phyloP scores from a whole-genome alignment of 2,888 invertebrate species.

The Sminthurinus aureus region DNA sequence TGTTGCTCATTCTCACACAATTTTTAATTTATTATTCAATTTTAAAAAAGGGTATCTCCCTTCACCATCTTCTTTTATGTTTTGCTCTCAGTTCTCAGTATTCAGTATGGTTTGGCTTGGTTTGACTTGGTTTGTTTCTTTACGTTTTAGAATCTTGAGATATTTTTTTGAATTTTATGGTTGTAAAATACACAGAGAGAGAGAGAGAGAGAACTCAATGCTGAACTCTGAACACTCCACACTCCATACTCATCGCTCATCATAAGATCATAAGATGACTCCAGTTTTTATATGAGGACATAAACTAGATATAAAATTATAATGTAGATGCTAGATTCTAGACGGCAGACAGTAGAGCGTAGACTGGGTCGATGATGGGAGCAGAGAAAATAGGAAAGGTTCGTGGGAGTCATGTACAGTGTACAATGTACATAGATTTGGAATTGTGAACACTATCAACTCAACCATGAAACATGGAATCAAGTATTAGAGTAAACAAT shows the following conservation, averaged over 20 bases:
- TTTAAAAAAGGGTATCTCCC: neutral
- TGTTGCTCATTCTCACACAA: neutral
- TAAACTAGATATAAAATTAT: too few relatives aligned
- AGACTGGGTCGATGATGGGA: too few relatives aligned
- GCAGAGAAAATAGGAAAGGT: too few relatives aligned
- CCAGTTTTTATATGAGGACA: too few relatives aligned
- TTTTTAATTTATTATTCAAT: slow-evolving; percentile 17
- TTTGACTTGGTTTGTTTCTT: neutral
- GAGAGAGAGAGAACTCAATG: neutral
- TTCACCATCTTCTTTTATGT: neutral
- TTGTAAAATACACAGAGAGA: neutral
- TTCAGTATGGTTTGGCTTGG: too few relatives aligned
- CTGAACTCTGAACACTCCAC: neutral
- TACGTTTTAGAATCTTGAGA: neutral
- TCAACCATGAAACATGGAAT: neutral
- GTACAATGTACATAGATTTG: too few relatives aligned
- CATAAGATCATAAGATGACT: too few relatives aligned
- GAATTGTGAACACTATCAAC: neutral
- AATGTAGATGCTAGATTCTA: too few relatives aligned
- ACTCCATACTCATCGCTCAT: too few relatives aligned
- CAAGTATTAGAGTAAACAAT: neutral
- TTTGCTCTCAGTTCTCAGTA: neutral
- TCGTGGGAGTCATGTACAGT: too few relatives aligned
- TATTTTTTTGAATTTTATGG: neutral
- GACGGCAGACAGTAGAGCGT: too few relatives aligned